phyloP scores from a whole-genome alignment of 1,140 invertebrate species.

The Phenacoccus solenopsis region DNA sequence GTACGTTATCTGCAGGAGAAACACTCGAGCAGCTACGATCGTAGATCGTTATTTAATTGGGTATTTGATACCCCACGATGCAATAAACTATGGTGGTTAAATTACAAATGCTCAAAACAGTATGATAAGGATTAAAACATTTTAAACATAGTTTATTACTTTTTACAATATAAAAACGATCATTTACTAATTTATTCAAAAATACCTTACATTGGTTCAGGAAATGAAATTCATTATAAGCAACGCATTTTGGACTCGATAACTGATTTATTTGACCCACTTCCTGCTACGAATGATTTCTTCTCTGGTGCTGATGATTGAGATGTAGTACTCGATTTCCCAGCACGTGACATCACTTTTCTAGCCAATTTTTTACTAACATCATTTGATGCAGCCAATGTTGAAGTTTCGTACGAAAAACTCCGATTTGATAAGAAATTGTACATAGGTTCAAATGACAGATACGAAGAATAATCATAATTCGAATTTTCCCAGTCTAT shows the following conservation, averaged over 20 bases:
- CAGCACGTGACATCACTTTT: too few species aligned
- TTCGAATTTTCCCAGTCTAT: not conserved
- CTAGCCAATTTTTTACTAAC: too few species aligned
- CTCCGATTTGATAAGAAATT: not conserved
- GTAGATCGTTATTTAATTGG: too few species aligned
- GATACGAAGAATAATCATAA: not conserved
- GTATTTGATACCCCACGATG: not conserved
- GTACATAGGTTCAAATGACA: not conserved
- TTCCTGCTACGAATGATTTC: not conserved
- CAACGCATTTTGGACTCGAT: not conserved
- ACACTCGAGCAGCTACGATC: too few species aligned
- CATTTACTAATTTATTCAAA: not conserved
- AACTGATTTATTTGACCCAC: too few species aligned
- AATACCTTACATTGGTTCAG: not conserved
- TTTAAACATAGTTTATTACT: not conserved
- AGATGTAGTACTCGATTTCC: not conserved
- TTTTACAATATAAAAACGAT: not conserved
- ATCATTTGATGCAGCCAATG: too few species aligned
- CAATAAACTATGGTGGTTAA: not conserved
- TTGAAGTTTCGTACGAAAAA: not conserved
- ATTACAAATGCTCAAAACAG: not conserved
- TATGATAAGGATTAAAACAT: not conserved
- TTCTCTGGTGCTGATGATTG: not conserved
- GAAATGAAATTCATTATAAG: not conserved
- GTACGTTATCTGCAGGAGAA: too few species aligned